Percentiles rank a stretch among this genome's conserved stretches.
Conservation (phyloP, 2,113 vertebrate genomes). For the Meleagris gallopavo region DNA sequence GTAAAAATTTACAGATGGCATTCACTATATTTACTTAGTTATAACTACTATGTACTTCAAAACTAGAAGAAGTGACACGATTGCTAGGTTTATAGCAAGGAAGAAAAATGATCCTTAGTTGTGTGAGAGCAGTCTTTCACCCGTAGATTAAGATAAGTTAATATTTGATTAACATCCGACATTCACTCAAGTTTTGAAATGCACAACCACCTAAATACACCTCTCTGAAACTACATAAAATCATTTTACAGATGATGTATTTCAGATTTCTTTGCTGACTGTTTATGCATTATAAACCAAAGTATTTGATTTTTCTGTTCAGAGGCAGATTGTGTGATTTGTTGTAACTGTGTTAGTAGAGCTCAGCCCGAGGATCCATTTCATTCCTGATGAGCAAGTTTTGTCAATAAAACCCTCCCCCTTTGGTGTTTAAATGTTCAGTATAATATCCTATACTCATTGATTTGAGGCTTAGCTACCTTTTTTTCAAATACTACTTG, state of each 20-base stretch:
- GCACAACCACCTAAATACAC: neutral
- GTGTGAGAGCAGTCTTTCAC: neutral
- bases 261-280: neutral
- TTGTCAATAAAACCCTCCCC: neutral
- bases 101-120: neutral
- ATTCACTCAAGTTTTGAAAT: neutral
- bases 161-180: neutral
- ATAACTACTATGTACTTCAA: neutral
- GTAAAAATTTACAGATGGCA: neutral
- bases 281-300: neutral
- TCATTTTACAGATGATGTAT: neutral
- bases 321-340: neutral
- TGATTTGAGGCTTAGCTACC: neutral
- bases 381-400: neutral
- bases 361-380: neutral
- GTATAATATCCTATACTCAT: neutral
- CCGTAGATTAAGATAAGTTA: constrained; percentile 11
- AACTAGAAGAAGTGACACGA: neutral
- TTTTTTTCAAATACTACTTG: neutral
- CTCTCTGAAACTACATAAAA: neutral
- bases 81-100: neutral
- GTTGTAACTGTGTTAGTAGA: neutral
- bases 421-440: neutral
- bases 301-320: neutral
- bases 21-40: neutral